Percentiles rank a stretch among this genome's conserved stretches.
These are phyloP conservation scores for Caenorhabditis sinica DNA, from an alignment of 2,888 invertebrate species.

Conservation along the genomic window DNA sequence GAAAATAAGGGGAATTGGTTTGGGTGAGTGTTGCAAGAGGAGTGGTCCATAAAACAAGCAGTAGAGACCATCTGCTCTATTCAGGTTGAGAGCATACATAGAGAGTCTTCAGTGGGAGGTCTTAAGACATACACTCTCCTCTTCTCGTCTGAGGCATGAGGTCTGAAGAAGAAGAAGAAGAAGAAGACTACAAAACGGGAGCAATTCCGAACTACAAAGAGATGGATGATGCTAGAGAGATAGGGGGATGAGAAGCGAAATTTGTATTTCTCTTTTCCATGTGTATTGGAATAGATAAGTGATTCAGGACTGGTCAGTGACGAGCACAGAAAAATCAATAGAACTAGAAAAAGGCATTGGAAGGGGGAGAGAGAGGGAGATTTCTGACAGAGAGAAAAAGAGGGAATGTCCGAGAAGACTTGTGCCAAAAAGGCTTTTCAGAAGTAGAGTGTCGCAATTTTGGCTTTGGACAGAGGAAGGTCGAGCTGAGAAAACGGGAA, in stretches of 20 bases:
- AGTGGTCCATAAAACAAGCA: constrained; percentile 24
- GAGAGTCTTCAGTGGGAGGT: constrained; percentile 13
- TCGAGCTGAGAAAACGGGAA: constrained; percentile 8
- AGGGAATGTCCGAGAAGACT: constrained; percentile 39
- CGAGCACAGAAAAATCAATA: constrained; percentile 66
- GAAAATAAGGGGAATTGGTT: background rate
- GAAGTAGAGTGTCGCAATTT: constrained; percentile 60
- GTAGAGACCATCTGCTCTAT: constrained; percentile 25
- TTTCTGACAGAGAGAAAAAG: constrained; percentile 28
- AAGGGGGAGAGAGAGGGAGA: constrained; percentile 29
- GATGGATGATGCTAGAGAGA: constrained; percentile 29
- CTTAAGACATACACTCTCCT: constrained; percentile 21
- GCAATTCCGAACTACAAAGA: constrained; percentile 43
- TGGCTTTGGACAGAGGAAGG: constrained; percentile 21
- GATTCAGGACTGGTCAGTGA: constrained; percentile 51
- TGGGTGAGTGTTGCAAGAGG: constrained; percentile 9
- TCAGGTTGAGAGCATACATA: constrained; percentile 18
- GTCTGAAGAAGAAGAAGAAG: background rate
- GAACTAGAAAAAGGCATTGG: background rate
- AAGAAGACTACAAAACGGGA: constrained; percentile 32
- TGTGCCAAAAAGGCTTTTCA: constrained; percentile 56
- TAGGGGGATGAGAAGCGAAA: constrained; percentile 9
- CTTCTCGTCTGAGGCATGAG: background rate
- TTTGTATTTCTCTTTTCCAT: background rate
- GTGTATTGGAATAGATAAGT: constrained; percentile 35